Evolutionary conservation across 53 echinoderm and acorn worm species (phyloP), one percentile per base, ranked within the genome.

Genomic region (Crossaster papposus): DNA sequence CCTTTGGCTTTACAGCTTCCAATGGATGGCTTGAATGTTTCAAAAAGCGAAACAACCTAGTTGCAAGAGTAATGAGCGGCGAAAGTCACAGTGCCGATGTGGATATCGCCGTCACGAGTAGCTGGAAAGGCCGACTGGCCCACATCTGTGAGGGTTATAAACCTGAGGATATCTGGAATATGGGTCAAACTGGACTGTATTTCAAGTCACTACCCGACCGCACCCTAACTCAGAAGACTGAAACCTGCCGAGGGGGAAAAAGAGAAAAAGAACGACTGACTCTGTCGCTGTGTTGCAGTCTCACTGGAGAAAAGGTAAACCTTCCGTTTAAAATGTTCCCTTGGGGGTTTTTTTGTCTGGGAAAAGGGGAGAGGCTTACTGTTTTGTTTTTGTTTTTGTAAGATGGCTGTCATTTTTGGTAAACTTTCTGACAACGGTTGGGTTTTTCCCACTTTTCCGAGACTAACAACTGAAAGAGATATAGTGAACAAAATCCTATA

Each of bases 1-100:
- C 64, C n/a, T n/a, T n/a, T n/a, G n/a, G n/a, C 20, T 93, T 93
- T 82, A 93, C 85, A 36, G 93, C 80, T 1, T 93, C 93, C 20
- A 93, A 93, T 36, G 93, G 93, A 4, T 93, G 93, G 93, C 81
- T 93, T 12, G 93, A 80, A n/a, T 72, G 85, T 12, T 92, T 92
- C 24, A 30, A 90, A 18, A 92, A 85, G 86, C 71, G 90, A 1
- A 90, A 92, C 34, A 53, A 80, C 15, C 79, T 92, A 51, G 36
- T 83, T 23, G 54, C 30, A 10, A 52, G 81, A 58, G 81, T 33
- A 24, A 13, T 26, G 81, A 55, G 81, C 55, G 36, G 32, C 18
- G 81, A 29, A 30, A 55, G n/a, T n/a, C n/a, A n/a, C n/a, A n/a
- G 58, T 13, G 13, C 53, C 8, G 53, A 52, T 52, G 53, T 52